These are phyloP conservation scores for Blastobasis lacticolella DNA, from an alignment of 2,888 invertebrate species.

Conservation along the genomic window DNA sequence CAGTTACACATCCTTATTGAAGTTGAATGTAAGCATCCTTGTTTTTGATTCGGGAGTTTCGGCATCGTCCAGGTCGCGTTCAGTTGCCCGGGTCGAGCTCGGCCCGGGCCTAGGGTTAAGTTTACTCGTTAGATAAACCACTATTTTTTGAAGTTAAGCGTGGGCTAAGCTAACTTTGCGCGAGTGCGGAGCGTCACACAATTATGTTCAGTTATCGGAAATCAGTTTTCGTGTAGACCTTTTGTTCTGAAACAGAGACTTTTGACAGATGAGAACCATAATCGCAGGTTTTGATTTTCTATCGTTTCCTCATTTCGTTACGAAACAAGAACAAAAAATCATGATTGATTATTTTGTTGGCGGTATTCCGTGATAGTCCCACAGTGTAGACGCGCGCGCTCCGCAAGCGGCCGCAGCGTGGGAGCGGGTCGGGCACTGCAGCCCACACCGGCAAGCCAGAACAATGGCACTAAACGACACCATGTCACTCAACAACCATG, in stretches of 20 bases:
- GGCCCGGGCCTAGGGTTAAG: conserved; percentile 62
- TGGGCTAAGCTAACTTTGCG: conserved; percentile 33
- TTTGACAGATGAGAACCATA: too few relatives aligned
- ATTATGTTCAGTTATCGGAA: conserved; percentile 7
- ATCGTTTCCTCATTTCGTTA: too few relatives aligned
- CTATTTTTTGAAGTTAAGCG: conserved; percentile 46
- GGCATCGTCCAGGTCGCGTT: conserved; percentile 60
- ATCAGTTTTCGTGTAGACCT: neutral
- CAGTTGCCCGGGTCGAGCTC: conserved; percentile 48
- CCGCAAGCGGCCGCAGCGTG: conserved; percentile 50
- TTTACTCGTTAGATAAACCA: conserved; percentile 66
- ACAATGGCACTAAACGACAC: too few relatives aligned
- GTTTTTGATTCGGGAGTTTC: conserved; percentile 52
- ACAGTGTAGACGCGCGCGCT: conserved; percentile 31
- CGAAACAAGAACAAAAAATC: neutral
- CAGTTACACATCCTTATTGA: conserved; percentile 55
- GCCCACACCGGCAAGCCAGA: too few relatives aligned
- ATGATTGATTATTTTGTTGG: neutral
- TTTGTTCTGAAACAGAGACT: too few relatives aligned
- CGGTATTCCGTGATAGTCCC: conserved; percentile 14
- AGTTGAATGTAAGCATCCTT: conserved; percentile 61
- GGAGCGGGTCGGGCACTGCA: conserved; percentile 35
- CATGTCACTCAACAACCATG: too few relatives aligned
- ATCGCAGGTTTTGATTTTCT: neutral
- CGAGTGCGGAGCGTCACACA: conserved; percentile 41